Conservation (phyloP, 2,113 vertebrate genomes). For the Petroica traversi region DNA sequence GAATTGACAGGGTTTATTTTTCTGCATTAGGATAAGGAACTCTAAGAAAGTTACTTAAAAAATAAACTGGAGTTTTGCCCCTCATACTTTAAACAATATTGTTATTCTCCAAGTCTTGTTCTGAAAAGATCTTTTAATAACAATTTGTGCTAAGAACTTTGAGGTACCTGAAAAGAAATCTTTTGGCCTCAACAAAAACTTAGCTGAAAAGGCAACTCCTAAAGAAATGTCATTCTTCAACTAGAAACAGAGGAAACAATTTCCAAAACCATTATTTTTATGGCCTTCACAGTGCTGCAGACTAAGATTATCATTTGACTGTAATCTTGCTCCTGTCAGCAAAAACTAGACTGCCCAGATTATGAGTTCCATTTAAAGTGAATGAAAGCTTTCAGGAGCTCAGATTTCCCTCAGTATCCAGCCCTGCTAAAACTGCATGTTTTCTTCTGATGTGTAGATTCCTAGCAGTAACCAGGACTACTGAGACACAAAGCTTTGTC, state of each 20-base stretch:
- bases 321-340: not conserved
- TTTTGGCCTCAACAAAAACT: not conserved
- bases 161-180: conserved; percentile 14
- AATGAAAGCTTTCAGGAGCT: not conserved
- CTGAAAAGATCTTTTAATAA: conserved; percentile 47
- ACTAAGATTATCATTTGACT: not conserved
- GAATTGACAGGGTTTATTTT: not conserved
- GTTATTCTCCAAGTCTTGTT: not conserved
- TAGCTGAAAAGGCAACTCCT: not conserved
- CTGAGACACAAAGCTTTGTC: not conserved
- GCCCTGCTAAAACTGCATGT: not conserved
- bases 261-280: not conserved
- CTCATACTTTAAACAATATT: not conserved
- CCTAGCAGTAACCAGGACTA: not conserved
- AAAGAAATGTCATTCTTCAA: not conserved
- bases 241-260: not conserved
- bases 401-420: not conserved
- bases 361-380: not conserved
- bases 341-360: not conserved
- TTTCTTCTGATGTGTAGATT: not conserved
- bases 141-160: conserved; percentile 29
- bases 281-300: not conserved
- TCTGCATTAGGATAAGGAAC: not conserved
- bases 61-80: not conserved
- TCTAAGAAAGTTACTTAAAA: not conserved